Conservation (phyloP, 2,888 invertebrate genomes). For the Chloromyia formosa region DNA sequence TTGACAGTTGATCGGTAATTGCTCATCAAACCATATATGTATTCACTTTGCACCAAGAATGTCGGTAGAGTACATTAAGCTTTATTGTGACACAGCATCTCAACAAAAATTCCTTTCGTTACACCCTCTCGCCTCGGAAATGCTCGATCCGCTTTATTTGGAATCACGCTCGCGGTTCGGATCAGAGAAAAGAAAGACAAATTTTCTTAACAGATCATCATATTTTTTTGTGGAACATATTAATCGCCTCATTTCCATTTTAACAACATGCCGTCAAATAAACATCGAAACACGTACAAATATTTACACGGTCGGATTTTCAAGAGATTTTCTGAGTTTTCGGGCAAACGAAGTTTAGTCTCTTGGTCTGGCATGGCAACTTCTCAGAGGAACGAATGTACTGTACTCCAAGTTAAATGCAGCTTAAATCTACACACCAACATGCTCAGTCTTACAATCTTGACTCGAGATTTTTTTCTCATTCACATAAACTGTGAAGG, state of each 20-base stretch:
- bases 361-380: too few species aligned
- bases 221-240: conserved; percentile 36
- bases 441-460: background rate
- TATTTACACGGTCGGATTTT: conserved; percentile 36
- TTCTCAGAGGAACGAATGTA: background rate
- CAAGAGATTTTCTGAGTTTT: background rate
- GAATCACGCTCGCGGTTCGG: too few species aligned
- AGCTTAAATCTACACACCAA: background rate
- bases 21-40: too few species aligned
- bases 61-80: too few species aligned
- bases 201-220: conserved; percentile 31
- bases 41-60: too few species aligned
- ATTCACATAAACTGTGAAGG: background rate
- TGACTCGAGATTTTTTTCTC: background rate
- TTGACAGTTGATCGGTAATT: too few species aligned
- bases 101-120: too few species aligned
- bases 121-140: too few species aligned
- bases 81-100: too few species aligned
- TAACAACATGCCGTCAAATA: conserved; percentile 48
- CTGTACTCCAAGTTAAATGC: background rate
- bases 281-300: conserved; percentile 39
- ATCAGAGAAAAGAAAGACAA: background rate
- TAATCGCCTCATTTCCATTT: conserved; percentile 51
- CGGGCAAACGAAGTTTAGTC: too few species aligned
- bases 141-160: too few species aligned